Evolutionary conservation across 1,140 invertebrate species (phyloP), one percentile per base, ranked within the genome.

Genomic region (Hyles vespertilio): DNA sequence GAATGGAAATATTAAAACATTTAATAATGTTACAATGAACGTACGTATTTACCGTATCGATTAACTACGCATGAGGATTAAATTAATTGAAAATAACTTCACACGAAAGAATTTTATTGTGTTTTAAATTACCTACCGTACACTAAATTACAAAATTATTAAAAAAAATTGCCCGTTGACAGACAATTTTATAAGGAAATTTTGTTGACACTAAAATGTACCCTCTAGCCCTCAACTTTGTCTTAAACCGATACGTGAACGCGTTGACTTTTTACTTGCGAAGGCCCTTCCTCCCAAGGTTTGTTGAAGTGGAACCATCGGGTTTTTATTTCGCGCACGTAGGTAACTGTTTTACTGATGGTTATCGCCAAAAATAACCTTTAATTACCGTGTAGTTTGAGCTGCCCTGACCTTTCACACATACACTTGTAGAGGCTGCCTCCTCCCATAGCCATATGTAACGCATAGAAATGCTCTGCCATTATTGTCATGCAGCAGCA

Each of bases 351-450:
- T 87, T 84, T 79, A 82, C 81, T 76, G 84, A 87, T 87, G 79
- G 79, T 82, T 87, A 87, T 87, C 84, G 72, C 74, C 79, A 84
- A 84, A 88, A 85, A 86, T 85, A 88, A 88, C 83, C 82, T 88
- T 88, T 88, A 88, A 88, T 88, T 88, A 86, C 79, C 67, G 78
- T 79, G 78, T 80, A 84, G 80, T 86, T 80, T 81, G 77, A 72
- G 81, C 75, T 73, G 61, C 85, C 85, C 81, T 88, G 85, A 88
- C 85, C 85, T 88, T 88, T 86, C 74, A 75, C 67, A 77, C 59
- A 72, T 61, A 70, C 73, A 76, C 75, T 70, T 73, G 70, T 70
- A 70, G 70, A 69, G 55, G 65, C 63, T 72, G 67, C 63, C 65
- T 67, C 56, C 62, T 63, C 60, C 47, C 65, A 67, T 68, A 80